These are phyloP conservation scores for Pinna nobilis DNA, from an alignment of 1,140 invertebrate genomes.

Conservation along the genomic window DNA sequence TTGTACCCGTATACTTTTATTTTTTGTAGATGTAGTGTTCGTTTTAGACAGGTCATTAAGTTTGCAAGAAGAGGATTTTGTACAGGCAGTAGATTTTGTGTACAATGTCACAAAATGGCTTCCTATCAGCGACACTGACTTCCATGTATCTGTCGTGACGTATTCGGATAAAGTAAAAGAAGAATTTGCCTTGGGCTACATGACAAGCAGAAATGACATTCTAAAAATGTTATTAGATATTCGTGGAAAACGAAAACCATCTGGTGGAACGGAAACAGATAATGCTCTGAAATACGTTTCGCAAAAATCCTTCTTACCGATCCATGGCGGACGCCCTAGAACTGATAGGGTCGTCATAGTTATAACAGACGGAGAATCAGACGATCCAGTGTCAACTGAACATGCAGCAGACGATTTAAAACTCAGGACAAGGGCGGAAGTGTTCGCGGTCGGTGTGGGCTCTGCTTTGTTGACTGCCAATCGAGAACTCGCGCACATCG, in stretches of 20 bases:
- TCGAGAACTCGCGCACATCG: too few species aligned
- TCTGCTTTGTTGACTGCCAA: too few species aligned
- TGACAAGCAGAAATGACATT: too few species aligned
- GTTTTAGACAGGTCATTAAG: conserved; percentile 18
- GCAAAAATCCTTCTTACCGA: conserved; percentile 31
- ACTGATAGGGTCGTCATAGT: conserved; percentile 50
- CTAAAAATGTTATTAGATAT: too few species aligned
- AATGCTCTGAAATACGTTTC: conserved; percentile 39
- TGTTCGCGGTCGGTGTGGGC: too few species aligned
- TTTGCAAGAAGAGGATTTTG: background rate
- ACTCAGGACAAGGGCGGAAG: too few species aligned
- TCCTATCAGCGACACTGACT: background rate
- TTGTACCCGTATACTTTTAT: too few species aligned
- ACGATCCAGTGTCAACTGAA: too few species aligned
- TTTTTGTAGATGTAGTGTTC: conserved; percentile 30
- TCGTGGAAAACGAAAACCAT: too few species aligned
- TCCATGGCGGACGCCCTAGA: conserved; percentile 39
- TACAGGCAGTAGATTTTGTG: conserved; percentile 15
- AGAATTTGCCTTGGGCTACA: conserved; percentile 11
- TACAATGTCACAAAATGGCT: conserved; percentile 30
- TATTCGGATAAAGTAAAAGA: conserved; percentile 8
- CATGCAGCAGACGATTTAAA: too few species aligned
- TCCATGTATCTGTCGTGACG: conserved; percentile 25
- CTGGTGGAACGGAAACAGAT: conserved; percentile 44
- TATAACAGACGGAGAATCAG: conserved; percentile 51